Evolutionary conservation across 2,888 invertebrate species (phyloP), one percentile per base, ranked within the genome.

Genomic region (Pseudococcus viburni): DNA sequence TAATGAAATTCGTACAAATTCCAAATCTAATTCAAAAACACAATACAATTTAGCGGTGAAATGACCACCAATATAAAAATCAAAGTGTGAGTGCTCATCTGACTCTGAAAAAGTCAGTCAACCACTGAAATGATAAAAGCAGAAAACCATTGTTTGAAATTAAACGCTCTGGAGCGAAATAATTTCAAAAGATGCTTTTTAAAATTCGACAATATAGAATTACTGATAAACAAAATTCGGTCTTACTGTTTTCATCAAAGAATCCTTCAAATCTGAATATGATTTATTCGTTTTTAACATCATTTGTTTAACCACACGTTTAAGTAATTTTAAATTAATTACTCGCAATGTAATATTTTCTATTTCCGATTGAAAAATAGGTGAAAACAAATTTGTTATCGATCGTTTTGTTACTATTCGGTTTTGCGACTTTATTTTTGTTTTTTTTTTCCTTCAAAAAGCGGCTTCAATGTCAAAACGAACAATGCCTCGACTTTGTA

Each of bases 1-100:
- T 88, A 89, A 87, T 89, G 89, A 48, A 89, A 88, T 85, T 89
- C 89, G 83, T 89, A 89, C 51, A 89, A 88, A 33, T 89, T 89
- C 89, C 89, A 89, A 15, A 89, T 88, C 89, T 89, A 83, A 73
- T 80, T 33, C 17, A n/a, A 80, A 80, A 64, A 64, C 19, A 19
- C 1, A 19, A 64, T 64, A 64, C 17, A n/a, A n/a, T 59, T 59
- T 59, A 59, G 59, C 59, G 59, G n/a, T 17, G 59, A 59, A 59
- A 59, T n/a, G 15, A n/a, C 7, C 6, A n/a, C 6, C 15, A 59
- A n/a, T 59, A 4, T 7, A 17, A 19, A 59, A 59, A n/a, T 59
- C 59, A 19, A 59, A 17, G 26, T 33, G 3, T 33, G 26, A 33
- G 26, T 33, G 3, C 26, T 33, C 26, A 33, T 33, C 26, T 33